Base-by-base conservation (phyloP, 2,113 vertebrate species). In the Ciconia maguari region DNA sequence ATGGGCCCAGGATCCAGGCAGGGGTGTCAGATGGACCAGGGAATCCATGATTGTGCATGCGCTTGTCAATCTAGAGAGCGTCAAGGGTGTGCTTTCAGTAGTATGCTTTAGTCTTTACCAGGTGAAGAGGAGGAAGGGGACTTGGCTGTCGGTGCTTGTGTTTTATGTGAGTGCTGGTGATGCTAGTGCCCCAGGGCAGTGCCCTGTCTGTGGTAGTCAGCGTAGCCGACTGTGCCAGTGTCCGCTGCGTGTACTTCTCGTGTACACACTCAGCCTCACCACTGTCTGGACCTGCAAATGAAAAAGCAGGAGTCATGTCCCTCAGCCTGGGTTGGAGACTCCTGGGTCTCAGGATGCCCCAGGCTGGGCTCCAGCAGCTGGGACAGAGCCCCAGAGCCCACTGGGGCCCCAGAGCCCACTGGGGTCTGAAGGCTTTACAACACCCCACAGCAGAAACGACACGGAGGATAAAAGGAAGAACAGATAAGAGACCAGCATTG, bases 241-340 rank as follows among this genome's bases (percentile, higher is more conserved):
- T 49, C n/a, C 29, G 66, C 29, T 49, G 19, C 1, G 1, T 49
- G 12, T 30, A 13, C n/a, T n/a, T 49, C 30, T 77, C 2, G 0
- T 29, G 10, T n/a, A n/a, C 7, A 51, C 52, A 34, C 24, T 62
- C 36, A 74, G 49, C 20, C 34, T 74, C 58, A 42, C 15, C 8
- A 16, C n/a, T 68, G 62, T 11, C 24, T 58, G 72, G 25, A 68
- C 30, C 29, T 55, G 49, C 22, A 75, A 55, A 70, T 5, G 7
- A 38, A 54, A 57, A 36, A 58, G 52, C 41, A 38, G 42, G 22
- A 83, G 27, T 17, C 22, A 30, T 8, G n/a, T 52, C 38, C 36
- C 26, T 57, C 55, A 54, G 22, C 36, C 14, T 38, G 17, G 4
- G 21, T 11, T 44, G 48, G 58, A 38, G 58, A 85, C 6, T 12